These are phyloP conservation scores for Hydractinia echinata DNA, from an alignment of 30 jellyfish, hydroid and myxozoan genomes.

Conservation along the genomic window DNA sequence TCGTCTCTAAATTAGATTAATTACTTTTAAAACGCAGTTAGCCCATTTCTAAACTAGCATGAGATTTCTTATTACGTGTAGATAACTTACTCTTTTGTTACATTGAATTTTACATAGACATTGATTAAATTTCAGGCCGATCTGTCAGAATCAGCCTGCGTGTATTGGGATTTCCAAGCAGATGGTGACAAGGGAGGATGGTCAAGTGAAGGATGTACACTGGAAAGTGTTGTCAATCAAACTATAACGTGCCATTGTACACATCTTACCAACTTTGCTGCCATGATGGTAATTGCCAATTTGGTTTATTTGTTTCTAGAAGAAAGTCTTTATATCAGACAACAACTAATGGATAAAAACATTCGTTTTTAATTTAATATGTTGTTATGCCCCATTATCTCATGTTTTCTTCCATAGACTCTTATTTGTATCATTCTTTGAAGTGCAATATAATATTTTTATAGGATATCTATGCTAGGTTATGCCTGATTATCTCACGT, in stretches of 20 bases:
- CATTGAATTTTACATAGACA: neutral
- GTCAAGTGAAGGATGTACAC: slow-evolving; percentile 82
- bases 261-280: slow-evolving; percentile 98
- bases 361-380: no score
- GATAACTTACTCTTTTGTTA: neutral
- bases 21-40: no score
- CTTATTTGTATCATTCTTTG: neutral
- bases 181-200: slow-evolving; percentile 60
- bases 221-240: slow-evolving; percentile 66
- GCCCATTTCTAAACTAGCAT: no score
- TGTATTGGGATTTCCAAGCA: slow-evolving; percentile 83
- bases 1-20: no score
- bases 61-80: neutral
- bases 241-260: slow-evolving; percentile 88
- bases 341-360: no score
- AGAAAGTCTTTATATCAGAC: no score
- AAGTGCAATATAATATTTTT: neutral
- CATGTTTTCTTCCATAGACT: neutral
- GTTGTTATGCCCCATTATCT: no score
- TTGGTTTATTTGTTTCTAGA: no score
- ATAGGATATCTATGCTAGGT: slow-evolving; percentile 66
- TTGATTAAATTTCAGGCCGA: slow-evolving; percentile 3
- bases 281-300: slow-evolving; percentile 79
- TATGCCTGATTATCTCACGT: no score
- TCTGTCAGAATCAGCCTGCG: slow-evolving; percentile 63